Conservation (phyloP, 2,113 vertebrate species). For the Amphiprion percula region DNA sequence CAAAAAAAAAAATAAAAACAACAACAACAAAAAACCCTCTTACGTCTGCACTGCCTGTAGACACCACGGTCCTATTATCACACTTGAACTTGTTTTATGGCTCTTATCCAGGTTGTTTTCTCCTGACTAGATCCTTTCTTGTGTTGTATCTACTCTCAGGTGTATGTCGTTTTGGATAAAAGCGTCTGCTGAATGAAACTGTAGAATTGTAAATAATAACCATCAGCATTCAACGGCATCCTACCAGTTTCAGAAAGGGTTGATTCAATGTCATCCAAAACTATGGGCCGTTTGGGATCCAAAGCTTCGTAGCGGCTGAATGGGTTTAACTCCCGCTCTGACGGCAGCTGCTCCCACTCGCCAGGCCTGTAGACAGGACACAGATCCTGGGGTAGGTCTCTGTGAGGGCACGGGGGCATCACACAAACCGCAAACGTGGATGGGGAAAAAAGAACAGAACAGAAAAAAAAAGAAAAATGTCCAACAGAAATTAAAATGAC, state of each 20-base stretch:
- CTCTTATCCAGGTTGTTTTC: too few species aligned
- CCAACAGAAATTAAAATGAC: constrained; percentile 70
- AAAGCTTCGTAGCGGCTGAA: constrained; percentile 96
- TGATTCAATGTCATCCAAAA: constrained; percentile 79
- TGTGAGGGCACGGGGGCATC: constrained; percentile 86
- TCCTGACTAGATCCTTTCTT: too few species aligned
- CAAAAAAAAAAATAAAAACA: too few species aligned
- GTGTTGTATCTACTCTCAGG: too few species aligned
- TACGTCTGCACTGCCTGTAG: too few species aligned
- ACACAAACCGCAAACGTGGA: constrained; percentile 58
- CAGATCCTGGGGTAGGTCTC: constrained; percentile 99
- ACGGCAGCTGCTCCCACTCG: constrained; percentile 97
- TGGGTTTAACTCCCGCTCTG: constrained; percentile 94
- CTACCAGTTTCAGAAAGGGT: constrained; percentile 72
- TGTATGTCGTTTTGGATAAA: too few species aligned
- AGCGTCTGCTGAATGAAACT: too few species aligned
- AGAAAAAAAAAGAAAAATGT: constrained; percentile 54
- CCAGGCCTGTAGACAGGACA: constrained; percentile 99
- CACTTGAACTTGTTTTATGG: too few species aligned
- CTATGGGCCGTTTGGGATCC: constrained; percentile 85
- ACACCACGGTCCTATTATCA: too few species aligned
- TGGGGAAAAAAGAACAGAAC: constrained; percentile 7
- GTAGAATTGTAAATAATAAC: neutral
- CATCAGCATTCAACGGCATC: neutral
- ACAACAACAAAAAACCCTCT: too few species aligned